A percentile compares a stretch with the other conserved stretches of the same genome.
These are phyloP conservation scores for Nezara viridula DNA, from an alignment of 2,888 invertebrate species.

Conservation along the genomic window DNA sequence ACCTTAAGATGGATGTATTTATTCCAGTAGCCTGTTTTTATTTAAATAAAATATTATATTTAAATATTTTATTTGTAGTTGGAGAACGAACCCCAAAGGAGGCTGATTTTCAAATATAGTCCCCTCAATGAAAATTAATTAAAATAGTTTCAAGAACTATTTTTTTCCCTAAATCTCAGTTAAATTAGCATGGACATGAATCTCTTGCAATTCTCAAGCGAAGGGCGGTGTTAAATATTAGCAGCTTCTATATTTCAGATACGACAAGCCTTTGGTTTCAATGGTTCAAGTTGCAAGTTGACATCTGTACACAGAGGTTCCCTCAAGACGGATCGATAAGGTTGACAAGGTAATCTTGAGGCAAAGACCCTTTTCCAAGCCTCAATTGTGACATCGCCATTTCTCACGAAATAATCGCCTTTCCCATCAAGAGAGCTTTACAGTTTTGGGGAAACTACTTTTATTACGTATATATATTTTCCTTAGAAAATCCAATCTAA, in stretches of 20 bases:
- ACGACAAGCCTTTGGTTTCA: not conserved
- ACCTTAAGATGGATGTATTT: too few relatives aligned
- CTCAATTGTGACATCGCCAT: slow-evolving; percentile 7
- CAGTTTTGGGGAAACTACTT: not conserved
- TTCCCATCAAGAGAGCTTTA: not conserved
- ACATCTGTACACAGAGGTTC: slow-evolving; percentile 7
- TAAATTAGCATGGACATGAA: not conserved
- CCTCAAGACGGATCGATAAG: not conserved
- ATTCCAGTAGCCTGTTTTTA: too few relatives aligned
- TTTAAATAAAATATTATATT: too few relatives aligned
- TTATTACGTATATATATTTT: too few relatives aligned
- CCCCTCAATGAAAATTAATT: too few relatives aligned
- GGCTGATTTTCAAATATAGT: too few relatives aligned
- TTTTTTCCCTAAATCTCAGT: too few relatives aligned
- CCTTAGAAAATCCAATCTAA: too few relatives aligned
- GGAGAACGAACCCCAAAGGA: too few relatives aligned
- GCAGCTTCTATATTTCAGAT: not conserved
- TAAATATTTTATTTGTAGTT: too few relatives aligned
- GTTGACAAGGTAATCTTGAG: slow-evolving; percentile 30
- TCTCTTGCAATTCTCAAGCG: not conserved
- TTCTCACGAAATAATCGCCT: slow-evolving; percentile 2
- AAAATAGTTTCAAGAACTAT: too few relatives aligned
- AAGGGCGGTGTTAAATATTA: not conserved
- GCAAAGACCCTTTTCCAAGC: slow-evolving; percentile 3
- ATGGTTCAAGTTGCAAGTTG: slow-evolving; percentile 1